Conservation (phyloP, 2,113 vertebrate species). For the Syngnathus scovelli region DNA sequence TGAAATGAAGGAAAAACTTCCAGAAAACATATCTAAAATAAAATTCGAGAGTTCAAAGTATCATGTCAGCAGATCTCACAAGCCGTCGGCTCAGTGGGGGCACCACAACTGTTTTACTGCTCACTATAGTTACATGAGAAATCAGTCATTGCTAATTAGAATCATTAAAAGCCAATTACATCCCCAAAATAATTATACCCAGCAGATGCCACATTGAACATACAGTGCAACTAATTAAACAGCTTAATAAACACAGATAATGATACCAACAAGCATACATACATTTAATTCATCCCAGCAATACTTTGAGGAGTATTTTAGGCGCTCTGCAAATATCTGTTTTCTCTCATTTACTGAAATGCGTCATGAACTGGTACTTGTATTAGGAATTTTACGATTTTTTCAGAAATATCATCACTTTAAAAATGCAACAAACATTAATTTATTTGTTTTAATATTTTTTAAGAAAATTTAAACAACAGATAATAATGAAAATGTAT, state of each 20-base stretch:
- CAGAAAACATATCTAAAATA: background rate
- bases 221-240: background rate
- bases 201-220: background rate
- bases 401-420: background rate
- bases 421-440: background rate
- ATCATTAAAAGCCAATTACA: background rate
- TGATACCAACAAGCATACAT: too few relatives aligned
- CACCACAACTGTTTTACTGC: background rate
- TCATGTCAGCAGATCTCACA: background rate
- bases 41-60: background rate
- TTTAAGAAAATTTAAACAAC: too few relatives aligned
- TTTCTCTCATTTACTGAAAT: too few relatives aligned
- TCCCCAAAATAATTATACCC: background rate
- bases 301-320: too few relatives aligned
- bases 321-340: too few relatives aligned
- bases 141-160: background rate
- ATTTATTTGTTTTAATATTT: background rate
- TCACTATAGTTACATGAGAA: background rate
- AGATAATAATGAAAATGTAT: too few relatives aligned
- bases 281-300: too few relatives aligned
- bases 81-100: background rate
- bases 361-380: too few relatives aligned
- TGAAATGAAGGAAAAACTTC: background rate
- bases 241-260: background rate
- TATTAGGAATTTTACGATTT: background rate